Base-by-base conservation (phyloP, 37 sponge, comb jelly and placozoan genomes). In the Beroe forskalii region DNA sequence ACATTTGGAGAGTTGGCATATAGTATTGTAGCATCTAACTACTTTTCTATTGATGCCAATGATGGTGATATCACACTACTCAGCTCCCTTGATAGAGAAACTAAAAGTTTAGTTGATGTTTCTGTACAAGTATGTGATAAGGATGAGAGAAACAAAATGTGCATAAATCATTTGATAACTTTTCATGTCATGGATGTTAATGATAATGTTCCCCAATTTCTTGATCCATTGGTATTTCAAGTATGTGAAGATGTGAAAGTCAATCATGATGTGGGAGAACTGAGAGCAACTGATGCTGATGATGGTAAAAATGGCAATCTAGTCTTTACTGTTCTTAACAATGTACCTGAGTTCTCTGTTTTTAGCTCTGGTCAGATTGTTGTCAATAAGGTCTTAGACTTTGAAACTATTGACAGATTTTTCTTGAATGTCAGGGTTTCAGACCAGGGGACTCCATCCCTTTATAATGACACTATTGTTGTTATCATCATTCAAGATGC, bases 401-500 rank as follows among this genome's bases (percentile, higher is more conserved):
- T 23, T 80, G 86, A 80, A 25, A 80, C 55, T 1, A 24, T 44
- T 44, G 55, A 41, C 86, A 0, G 55, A 3, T 43, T 80, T 4
- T 44, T 44, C 27, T 44, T 80, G 55, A 41, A 44, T 80, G 86
- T 80, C 4, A 41, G 44, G 17, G 86, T 44, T 4, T 8, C 43
- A 44, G 86, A 80, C 55, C 55, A 44, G 41, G 86, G 86, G 12
- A n/a, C 17, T n/a, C 86, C 86, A 28, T 41, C 86, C 3, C 86
- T 42, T 17, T 22, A n/a, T 23, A 24, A 24, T 25, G 55, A 41
- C 20, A 9, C 44, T 9, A 80, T 44, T 41, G 86, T 80, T 20
- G 27, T 4, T 35, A 80, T 80, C 44, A 80, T 80, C n/a, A 25
- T 80, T 23, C 86, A 80, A 43, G 86, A 80, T 80, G 86, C 55